Conservation (phyloP, 2,888 invertebrate species). For the Gibbula magus region DNA sequence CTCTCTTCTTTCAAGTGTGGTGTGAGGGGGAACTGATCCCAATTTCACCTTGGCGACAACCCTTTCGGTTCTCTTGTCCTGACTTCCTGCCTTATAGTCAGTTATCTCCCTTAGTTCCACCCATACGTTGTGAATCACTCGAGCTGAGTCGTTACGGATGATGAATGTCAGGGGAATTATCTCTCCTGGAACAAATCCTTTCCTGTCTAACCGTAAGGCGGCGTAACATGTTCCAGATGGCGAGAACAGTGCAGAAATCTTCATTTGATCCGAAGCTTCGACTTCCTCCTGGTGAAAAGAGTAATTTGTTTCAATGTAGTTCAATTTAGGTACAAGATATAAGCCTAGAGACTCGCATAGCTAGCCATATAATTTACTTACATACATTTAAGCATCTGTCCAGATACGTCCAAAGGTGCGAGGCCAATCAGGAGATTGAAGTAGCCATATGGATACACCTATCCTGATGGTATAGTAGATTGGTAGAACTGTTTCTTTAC, state of each 20-base stretch:
- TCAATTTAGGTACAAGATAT: not conserved
- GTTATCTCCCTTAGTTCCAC: not conserved
- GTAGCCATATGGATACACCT: too few species aligned
- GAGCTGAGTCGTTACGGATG: slow-evolving; percentile 5
- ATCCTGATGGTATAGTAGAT: too few species aligned
- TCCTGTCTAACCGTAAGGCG: slow-evolving; percentile 3
- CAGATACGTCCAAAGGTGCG: too few species aligned
- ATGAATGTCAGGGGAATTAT: slow-evolving; percentile 12
- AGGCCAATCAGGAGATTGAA: too few species aligned
- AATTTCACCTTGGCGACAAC: not conserved
- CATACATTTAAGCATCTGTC: too few species aligned
- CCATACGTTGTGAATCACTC: not conserved
- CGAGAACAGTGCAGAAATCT: slow-evolving; percentile 1
- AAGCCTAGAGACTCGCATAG: too few species aligned
- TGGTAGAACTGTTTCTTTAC: too few species aligned
- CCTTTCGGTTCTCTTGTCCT: slow-evolving; percentile 1
- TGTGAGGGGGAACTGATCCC: not conserved
- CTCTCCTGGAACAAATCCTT: slow-evolving; percentile 24
- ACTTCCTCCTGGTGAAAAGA: not conserved
- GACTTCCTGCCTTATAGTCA: not conserved
- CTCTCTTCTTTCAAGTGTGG: not conserved
- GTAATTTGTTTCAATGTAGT: not conserved
- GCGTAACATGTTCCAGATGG: not conserved
- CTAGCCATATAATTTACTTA: too few species aligned
- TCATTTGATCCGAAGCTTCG: slow-evolving; percentile 3